phyloP scores from a whole-genome alignment of 2,113 vertebrate species.

The Coregonus clupeaformis region DNA sequence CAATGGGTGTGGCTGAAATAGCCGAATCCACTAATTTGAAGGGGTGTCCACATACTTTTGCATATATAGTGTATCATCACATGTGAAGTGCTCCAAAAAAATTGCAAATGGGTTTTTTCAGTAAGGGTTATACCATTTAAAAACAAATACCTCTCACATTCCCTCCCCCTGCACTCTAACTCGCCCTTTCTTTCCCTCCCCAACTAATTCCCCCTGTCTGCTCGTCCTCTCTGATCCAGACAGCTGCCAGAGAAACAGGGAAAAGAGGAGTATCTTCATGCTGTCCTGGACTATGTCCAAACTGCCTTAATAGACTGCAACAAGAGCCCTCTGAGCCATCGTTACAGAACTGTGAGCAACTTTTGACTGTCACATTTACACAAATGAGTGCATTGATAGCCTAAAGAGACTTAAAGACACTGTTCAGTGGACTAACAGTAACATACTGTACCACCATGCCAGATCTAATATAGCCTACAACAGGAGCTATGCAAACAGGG shows the following conservation, averaged over 20 bases:
- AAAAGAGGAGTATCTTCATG: conserved; percentile 25
- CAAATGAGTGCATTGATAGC: not conserved
- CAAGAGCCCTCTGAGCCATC: not conserved
- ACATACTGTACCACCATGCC: not conserved
- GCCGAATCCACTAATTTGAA: no score
- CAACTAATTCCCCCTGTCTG: conserved; percentile 15
- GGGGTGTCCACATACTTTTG: no score
- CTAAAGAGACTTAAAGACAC: not conserved
- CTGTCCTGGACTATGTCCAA: conserved; percentile 54
- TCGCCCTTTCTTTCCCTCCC: conserved; percentile 14
- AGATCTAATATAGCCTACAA: not conserved
- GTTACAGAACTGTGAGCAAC: not conserved
- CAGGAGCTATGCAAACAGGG: not conserved
- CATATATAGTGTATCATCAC: no score
- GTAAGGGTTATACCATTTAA: not conserved
- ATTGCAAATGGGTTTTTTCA: no score
- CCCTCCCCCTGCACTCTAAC: not conserved
- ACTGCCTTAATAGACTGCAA: conserved; percentile 56
- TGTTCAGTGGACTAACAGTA: conserved; percentile 1
- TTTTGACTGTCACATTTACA: conserved; percentile 1
- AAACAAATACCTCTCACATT: not conserved
- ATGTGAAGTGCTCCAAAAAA: no score
- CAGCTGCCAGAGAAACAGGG: conserved; percentile 14
- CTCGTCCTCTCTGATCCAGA: conserved; percentile 16
- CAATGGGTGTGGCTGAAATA: no score